These are phyloP conservation scores for Centroberyx gerrardi DNA, from an alignment of 2,797 vertebrate species.

Conservation along the genomic window DNA sequence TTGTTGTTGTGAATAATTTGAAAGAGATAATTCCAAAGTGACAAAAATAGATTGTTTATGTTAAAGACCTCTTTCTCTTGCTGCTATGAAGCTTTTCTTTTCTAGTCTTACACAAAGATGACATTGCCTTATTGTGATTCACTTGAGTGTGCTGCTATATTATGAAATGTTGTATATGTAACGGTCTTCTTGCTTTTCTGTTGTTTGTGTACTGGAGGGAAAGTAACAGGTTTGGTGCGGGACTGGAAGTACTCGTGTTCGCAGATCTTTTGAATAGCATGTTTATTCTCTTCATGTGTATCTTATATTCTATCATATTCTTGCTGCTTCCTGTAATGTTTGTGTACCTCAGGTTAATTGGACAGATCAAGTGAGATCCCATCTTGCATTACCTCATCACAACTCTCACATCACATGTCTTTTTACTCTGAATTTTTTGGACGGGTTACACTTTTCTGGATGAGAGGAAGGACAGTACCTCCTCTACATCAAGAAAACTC, in stretches of 20 bases:
- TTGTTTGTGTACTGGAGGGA: conserved; percentile 87
- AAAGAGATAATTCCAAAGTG: conserved; percentile 77
- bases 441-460: conserved; percentile 71
- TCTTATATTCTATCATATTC: conserved; percentile 79
- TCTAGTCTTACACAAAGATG: conserved; percentile 94
- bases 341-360: conserved; percentile 96
- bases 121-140: conserved; percentile 95
- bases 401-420: conserved; percentile 71
- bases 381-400: conserved; percentile 94
- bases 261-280: conserved; percentile 82
- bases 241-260: conserved; percentile 92
- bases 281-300: conserved; percentile 76
- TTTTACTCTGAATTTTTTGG: conserved; percentile 75
- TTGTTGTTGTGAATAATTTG: conserved; percentile 87
- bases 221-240: conserved; percentile 86
- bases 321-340: conserved; percentile 90
- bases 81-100: conserved; percentile 95
- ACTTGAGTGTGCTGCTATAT: conserved; percentile 98
- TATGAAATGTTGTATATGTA: conserved; percentile 94
- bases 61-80: conserved; percentile 83
- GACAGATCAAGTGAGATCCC: conserved; percentile 85
- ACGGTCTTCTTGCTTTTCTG: conserved; percentile 90
- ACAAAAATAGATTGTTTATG: conserved; percentile 67
- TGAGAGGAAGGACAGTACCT: conserved; percentile 44
- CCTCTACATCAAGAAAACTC: conserved; percentile 44